Percentiles rank a stretch among this genome's conserved stretches.
phyloP scores from a whole-genome alignment of 2,113 vertebrate species.

The Percopsis transmontana region DNA sequence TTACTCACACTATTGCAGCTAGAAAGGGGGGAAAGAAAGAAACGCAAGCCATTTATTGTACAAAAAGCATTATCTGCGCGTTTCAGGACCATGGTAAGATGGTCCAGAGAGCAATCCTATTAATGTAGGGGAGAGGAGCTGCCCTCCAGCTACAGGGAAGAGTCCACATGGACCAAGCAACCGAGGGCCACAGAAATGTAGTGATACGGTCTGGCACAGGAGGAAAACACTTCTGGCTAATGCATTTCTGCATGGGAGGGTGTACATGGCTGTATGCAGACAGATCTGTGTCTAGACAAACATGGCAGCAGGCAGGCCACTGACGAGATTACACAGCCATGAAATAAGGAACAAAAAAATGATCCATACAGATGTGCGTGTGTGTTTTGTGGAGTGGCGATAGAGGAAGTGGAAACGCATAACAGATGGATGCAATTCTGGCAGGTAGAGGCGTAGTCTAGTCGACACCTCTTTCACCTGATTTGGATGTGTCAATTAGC shows the following conservation, averaged over 20 bases:
- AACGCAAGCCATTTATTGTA: background rate
- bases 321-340: background rate
- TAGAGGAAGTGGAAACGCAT: constrained; percentile 35
- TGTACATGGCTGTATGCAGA: background rate
- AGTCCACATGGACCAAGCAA: constrained; percentile 9
- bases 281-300: background rate
- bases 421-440: background rate
- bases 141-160: background rate
- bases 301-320: background rate
- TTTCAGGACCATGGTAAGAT: background rate
- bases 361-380: background rate
- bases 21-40: background rate
- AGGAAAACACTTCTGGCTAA: background rate
- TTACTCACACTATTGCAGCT: too few relatives aligned
- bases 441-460: constrained; percentile 41
- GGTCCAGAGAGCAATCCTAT: background rate
- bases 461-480: constrained; percentile 60
- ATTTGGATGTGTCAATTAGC: constrained; percentile 74
- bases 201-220: background rate
- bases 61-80: background rate
- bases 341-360: too few relatives aligned
- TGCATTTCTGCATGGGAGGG: background rate
- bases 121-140: background rate
- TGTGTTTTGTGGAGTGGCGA: constrained; percentile 18
- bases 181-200: constrained; percentile 1